Conservation (phyloP, 2,113 vertebrate species). For the Tursiops truncatus region DNA sequence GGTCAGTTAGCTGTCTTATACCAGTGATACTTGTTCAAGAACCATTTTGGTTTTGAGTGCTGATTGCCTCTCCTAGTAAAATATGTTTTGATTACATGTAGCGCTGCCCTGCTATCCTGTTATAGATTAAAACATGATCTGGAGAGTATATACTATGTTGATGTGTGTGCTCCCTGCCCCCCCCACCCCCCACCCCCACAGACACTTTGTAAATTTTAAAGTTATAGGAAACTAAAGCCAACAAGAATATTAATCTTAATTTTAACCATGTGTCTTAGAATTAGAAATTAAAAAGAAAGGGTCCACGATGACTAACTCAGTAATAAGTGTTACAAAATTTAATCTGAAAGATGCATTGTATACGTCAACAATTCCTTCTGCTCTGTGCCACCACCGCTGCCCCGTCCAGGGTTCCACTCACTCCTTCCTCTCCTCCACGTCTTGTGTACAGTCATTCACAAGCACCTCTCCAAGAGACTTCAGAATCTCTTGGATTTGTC, state of each 20-base stretch:
- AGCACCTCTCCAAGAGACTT: background rate
- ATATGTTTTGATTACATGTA: conserved; percentile 47
- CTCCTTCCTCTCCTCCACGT: background rate
- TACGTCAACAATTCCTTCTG: background rate
- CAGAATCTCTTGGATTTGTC: conserved; percentile 5
- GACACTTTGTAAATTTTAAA: conserved; percentile 57
- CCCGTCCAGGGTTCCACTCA: background rate
- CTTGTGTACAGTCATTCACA: background rate
- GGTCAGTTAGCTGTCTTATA: background rate
- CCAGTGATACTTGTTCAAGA: background rate
- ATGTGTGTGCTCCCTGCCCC: conserved; percentile 31
- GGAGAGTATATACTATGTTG: conserved; percentile 41
- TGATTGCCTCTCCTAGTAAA: background rate
- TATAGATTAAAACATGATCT: conserved; percentile 61
- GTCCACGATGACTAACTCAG: conserved; percentile 11
- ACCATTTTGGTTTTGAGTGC: background rate
- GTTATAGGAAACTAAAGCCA: conserved; percentile 60
- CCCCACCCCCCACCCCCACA: background rate
- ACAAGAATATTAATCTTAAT: conserved; percentile 70
- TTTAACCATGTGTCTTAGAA: conserved; percentile 73
- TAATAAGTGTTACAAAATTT: conserved; percentile 33
- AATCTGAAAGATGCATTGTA: background rate
- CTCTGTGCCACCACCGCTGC: background rate
- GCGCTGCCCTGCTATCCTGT: background rate
- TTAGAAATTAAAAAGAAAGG: conserved; percentile 64